These are phyloP conservation scores for Drosophila tanythrix DNA, from an alignment of 2,888 invertebrate genomes.

Conservation along the genomic window DNA sequence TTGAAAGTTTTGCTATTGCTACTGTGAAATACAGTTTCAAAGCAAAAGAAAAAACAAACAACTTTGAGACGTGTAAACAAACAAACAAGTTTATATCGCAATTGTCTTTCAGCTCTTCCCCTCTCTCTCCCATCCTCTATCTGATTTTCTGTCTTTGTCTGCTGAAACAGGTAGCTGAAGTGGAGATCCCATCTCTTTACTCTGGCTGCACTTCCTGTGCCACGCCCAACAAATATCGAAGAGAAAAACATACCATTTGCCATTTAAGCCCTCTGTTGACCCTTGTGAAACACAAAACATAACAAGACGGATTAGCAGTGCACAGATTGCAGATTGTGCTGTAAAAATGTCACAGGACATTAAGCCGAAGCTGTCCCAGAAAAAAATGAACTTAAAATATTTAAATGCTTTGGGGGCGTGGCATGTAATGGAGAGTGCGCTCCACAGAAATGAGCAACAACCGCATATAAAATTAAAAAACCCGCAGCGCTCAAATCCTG, in stretches of 20 bases:
- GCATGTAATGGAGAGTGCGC: conserved; percentile 66
- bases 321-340: conserved; percentile 68
- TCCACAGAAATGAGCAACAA: conserved; percentile 41
- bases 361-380: conserved; percentile 20
- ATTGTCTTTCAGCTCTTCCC: neutral
- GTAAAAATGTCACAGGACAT: conserved; percentile 74
- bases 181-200: conserved; percentile 44
- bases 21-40: conserved; percentile 37
- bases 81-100: conserved; percentile 65
- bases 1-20: conserved; percentile 47
- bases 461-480: conserved; percentile 56
- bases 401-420: conserved; percentile 65
- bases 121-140: neutral
- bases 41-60: conserved; percentile 27
- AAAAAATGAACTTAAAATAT: conserved; percentile 15
- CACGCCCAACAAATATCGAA: conserved; percentile 67
- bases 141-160: conserved; percentile 1
- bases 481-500: conserved; percentile 73
- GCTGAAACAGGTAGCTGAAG: conserved; percentile 57
- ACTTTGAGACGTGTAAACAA: conserved; percentile 56
- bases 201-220: conserved; percentile 71
- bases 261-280: conserved; percentile 64
- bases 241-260: conserved; percentile 45
- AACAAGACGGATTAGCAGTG: conserved; percentile 58
- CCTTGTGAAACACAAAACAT: conserved; percentile 43